Percentiles rank a stretch among this genome's conserved stretches.
Evolutionary conservation across 1,140 invertebrate genomes (phyloP).

Genomic region (Lethocerus indicus): DNA sequence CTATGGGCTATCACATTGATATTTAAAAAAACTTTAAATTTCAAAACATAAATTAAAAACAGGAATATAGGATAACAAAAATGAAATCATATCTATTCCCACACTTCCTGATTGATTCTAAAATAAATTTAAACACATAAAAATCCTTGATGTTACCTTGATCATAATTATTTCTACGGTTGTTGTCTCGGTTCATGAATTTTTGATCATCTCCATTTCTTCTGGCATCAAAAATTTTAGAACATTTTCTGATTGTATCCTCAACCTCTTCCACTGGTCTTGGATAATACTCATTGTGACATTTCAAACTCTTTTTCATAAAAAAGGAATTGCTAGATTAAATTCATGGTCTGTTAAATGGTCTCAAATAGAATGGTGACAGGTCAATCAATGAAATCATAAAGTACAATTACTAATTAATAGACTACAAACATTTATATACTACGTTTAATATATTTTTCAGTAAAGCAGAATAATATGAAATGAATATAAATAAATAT

Average conservation of each 20-base stretch:
- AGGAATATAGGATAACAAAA: neutral
- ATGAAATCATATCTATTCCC: neutral
- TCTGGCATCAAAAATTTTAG: neutral
- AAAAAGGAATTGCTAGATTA: too few species aligned
- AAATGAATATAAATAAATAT: too few species aligned
- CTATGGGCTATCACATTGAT: too few species aligned
- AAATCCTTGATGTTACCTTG: neutral
- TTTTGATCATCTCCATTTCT: neutral
- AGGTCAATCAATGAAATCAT: too few species aligned
- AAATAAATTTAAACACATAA: neutral
- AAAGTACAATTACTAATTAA: too few species aligned
- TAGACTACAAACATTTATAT: too few species aligned
- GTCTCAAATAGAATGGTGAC: too few species aligned
- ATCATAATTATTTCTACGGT: neutral
- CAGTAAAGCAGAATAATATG: too few species aligned
- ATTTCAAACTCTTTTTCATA: constrained; percentile 16
- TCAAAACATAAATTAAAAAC: too few species aligned
- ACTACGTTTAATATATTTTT: too few species aligned
- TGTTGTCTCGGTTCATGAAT: neutral
- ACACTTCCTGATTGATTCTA: neutral
- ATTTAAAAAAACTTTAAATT: too few species aligned
- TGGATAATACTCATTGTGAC: constrained; percentile 12
- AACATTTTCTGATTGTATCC: constrained; percentile 13
- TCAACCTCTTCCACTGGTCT: constrained; percentile 12
- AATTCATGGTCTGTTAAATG: too few species aligned